Percentiles rank a stretch among this genome's conserved stretches.
phyloP scores from a whole-genome alignment of 1,140 invertebrate genomes.

The Lerema accius region DNA sequence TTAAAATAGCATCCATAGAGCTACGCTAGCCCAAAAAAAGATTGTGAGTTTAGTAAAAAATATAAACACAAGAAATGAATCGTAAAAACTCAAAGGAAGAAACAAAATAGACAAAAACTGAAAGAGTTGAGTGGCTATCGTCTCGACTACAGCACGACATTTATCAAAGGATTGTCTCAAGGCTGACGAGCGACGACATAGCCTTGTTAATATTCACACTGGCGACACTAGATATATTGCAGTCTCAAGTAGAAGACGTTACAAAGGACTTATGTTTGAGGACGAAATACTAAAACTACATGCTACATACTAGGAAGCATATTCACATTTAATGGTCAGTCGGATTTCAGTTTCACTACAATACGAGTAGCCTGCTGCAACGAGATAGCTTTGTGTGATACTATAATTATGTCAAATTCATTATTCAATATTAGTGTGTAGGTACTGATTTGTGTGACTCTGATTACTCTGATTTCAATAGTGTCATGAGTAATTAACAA shows the following conservation, averaged over 20 bases:
- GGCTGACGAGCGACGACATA: conserved; percentile 39
- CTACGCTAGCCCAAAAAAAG: no score
- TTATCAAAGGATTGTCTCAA: conserved; percentile 50
- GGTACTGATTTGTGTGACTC: no score
- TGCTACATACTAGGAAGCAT: neutral
- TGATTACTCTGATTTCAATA: no score
- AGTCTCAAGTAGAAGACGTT: conserved; percentile 50
- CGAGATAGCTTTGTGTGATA: no score
- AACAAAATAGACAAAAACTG: conserved; percentile 7
- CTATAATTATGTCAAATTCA: no score
- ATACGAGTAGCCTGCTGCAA: no score
- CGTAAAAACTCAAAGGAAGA: neutral
- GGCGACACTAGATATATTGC: conserved; percentile 52
- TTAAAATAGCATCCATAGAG: no score
- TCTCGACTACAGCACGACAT: conserved; percentile 32
- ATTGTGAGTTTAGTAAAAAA: no score
- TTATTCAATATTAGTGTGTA: no score
- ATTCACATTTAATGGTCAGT: neutral
- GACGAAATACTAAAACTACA: neutral
- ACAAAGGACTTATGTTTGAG: conserved; percentile 26
- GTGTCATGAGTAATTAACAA: no score
- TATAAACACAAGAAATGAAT: neutral
- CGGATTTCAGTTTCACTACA: no score
- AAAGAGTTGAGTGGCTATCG: conserved; percentile 28
- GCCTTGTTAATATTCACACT: conserved; percentile 59